Percentiles rank a stretch among this genome's conserved stretches.
Evolutionary conservation across 2,113 vertebrate genomes (phyloP).

Genomic region (Alectura lathami): DNA sequence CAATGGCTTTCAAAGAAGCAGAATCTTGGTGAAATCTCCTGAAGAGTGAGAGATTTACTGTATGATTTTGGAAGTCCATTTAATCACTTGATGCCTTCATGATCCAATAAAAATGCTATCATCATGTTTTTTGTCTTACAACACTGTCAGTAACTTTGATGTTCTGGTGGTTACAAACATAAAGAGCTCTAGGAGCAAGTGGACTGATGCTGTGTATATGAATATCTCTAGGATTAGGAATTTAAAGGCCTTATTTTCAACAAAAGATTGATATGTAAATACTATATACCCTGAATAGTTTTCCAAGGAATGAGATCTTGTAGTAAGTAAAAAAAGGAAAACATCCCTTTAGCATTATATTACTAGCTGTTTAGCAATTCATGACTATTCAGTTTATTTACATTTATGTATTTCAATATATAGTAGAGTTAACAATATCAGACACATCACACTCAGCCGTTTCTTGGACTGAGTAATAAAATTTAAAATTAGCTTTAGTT

Average conservation of each 20-base stretch:
- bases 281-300: neutral
- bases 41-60: neutral
- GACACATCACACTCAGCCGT: neutral
- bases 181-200: neutral
- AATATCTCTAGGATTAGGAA: neutral
- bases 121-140: neutral
- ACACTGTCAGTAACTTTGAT: neutral
- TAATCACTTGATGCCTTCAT: neutral
- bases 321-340: constrained; percentile 1
- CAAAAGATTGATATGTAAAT: neutral
- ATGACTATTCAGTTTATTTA: constrained; percentile 6
- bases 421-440: constrained; percentile 30
- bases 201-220: neutral
- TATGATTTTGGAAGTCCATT: neutral
- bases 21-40: neutral
- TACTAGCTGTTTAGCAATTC: constrained; percentile 29
- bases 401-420: constrained; percentile 40
- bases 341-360: neutral
- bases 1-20: neutral
- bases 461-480: constrained; percentile 5
- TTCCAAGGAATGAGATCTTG: constrained; percentile 5
- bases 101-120: neutral
- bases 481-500: neutral
- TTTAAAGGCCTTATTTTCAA: neutral
- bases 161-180: neutral